Conservation (phyloP, 2,113 vertebrate species). For the Pipa parva region DNA sequence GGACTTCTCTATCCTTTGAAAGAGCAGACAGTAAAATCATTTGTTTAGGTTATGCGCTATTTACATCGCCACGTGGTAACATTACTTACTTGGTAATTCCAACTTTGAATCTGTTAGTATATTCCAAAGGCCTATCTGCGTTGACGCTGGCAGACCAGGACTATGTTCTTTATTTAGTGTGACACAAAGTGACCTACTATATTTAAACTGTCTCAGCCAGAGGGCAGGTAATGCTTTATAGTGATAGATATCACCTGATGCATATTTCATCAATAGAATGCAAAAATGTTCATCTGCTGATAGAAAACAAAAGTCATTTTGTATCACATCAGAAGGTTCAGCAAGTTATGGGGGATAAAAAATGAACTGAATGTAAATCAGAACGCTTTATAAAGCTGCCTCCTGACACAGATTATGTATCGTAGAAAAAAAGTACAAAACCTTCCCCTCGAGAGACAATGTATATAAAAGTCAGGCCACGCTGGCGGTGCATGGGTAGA, state of each 20-base stretch:
- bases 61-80: slow-evolving; percentile 46
- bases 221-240: slow-evolving; percentile 5
- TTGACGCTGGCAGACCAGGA: background rate
- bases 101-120: background rate
- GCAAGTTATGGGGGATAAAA: too few relatives aligned
- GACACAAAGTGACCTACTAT: slow-evolving; percentile 20
- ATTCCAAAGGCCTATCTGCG: slow-evolving; percentile 27
- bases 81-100: slow-evolving; percentile 6
- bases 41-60: slow-evolving; percentile 40
- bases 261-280: background rate
- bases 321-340: background rate
- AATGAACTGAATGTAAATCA: too few relatives aligned
- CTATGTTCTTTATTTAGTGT: slow-evolving; percentile 22
- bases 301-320: background rate
- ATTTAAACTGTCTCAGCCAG: slow-evolving; percentile 3
- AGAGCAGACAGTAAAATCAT: slow-evolving; percentile 49
- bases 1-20: too few relatives aligned
- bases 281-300: background rate
- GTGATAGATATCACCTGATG: background rate
- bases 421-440: too few relatives aligned
- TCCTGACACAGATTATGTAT: too few relatives aligned
- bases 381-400: too few relatives aligned
- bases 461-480: too few relatives aligned
- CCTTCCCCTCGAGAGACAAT: too few relatives aligned
- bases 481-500: too few relatives aligned